Evolutionary conservation across 2,113 vertebrate species (phyloP).

Genomic region (Lynx canadensis): DNA sequence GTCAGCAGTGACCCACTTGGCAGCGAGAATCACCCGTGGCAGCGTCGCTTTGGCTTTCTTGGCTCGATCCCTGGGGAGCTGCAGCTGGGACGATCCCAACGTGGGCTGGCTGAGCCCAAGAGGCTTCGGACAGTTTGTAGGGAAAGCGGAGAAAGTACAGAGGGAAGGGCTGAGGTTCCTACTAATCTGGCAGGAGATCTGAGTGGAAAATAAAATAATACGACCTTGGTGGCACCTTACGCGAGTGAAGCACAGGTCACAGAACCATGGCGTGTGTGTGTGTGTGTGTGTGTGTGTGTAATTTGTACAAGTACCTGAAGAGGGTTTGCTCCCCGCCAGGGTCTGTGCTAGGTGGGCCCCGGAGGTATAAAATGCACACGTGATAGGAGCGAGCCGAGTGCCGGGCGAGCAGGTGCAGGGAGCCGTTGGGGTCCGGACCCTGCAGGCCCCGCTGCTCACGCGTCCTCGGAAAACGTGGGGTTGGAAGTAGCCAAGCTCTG

Average conservation of each 20-base stretch:
- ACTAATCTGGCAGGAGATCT: neutral
- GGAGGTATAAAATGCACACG: neutral
- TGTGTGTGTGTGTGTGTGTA: too few relatives aligned
- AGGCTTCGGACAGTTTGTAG: neutral
- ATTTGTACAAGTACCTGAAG: neutral
- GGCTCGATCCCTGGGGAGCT: neutral
- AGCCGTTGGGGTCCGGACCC: accelerated
- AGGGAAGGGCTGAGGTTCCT: neutral
- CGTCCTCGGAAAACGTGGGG: neutral
- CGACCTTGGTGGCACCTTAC: neutral
- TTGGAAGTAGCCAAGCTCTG: neutral
- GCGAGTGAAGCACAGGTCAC: neutral
- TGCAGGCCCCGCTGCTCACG: neutral
- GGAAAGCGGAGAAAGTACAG: neutral
- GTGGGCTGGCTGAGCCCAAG: neutral
- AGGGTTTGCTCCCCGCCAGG: too few relatives aligned
- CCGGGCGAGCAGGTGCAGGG: neutral
- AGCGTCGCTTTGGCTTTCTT: accelerated
- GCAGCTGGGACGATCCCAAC: neutral
- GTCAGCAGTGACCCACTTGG: neutral
- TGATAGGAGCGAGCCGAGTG: neutral
- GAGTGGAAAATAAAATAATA: neutral
- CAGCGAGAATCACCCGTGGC: neutral
- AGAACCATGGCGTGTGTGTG: too few relatives aligned
- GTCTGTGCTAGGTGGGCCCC: neutral